Evolutionary conservation across 2,888 invertebrate genomes (phyloP).

Genomic region (Gastrophysa polygoni): DNA sequence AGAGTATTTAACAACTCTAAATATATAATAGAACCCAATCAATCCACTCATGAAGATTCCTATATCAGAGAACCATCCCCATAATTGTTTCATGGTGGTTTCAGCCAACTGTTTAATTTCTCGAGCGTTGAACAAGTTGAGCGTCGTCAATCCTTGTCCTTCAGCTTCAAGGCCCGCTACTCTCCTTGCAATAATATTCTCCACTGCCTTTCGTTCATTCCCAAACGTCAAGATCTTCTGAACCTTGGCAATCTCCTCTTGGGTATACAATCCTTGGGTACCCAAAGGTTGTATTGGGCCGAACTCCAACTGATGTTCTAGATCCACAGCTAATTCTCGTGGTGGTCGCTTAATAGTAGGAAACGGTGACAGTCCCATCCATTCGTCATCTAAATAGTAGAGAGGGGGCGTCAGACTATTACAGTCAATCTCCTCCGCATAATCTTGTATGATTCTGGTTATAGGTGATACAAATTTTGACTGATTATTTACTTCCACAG

Average conservation of each 20-base stretch:
- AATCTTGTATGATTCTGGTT: conserved; percentile 32
- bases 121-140: conserved; percentile 21
- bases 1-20: conserved; percentile 18
- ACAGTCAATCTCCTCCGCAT: conserved; percentile 29
- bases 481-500: conserved; percentile 33
- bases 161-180: conserved; percentile 24
- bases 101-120: conserved; percentile 26
- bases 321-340: conserved; percentile 15
- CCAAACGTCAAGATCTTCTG: conserved; percentile 26
- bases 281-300: conserved; percentile 33
- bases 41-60: conserved; percentile 20
- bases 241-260: conserved; percentile 29
- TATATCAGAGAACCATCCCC: conserved; percentile 28
- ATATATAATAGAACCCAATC: conserved; percentile 28
- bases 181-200: conserved; percentile 31
- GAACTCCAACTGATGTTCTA: conserved; percentile 16
- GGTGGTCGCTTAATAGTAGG: conserved; percentile 17
- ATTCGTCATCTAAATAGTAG: conserved; percentile 30
- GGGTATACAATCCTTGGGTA: conserved; percentile 26
- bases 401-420: conserved; percentile 29
- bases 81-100: conserved; percentile 21
- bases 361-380: conserved; percentile 29
- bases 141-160: conserved; percentile 24
- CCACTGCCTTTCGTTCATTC: conserved; percentile 27
- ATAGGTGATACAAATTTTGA: conserved; percentile 36